Evolutionary conservation across 2,888 invertebrate species (phyloP), one percentile per base, ranked within the genome.

Genomic region (Baronia brevicornis): DNA sequence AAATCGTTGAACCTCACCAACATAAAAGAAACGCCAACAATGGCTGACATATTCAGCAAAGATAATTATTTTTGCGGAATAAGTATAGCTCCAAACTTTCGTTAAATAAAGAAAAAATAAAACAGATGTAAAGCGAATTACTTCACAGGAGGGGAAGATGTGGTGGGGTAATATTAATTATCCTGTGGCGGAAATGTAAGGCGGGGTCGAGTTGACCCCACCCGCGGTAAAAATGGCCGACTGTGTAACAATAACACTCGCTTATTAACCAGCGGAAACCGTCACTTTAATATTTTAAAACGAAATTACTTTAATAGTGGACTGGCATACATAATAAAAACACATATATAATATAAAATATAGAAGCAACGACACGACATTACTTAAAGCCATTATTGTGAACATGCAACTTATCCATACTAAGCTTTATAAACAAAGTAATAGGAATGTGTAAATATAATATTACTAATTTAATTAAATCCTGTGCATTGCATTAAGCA

Each of bases 101-200:
- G 28, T 24, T 13, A 38, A 43, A 41, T 36, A 47, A 44, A 47
- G 46, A 48, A 39, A 38, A 20, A 45, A 33, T 29, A 41, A 47
- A 52, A 58, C 57, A 56, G 47, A 54, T 43, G 42, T 60, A 64
- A 42, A 53, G 55, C 61, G 63, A 65, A 71, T 60, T 66, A 64
- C 61, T 64, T 59, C 64, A 60, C 54, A 60, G 62, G 53, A 67
- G 65, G 75, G 74, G 74, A 68, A 68, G 57, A 50, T 52, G 59
- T 71, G 64, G 80, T 75, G 75, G 80, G 79, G 79, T 71, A 70
- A 71, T 71, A 77, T 75, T 82, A 82, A 84, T 80, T 82, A 79
- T 79, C 64, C 72, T 49, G 59, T 61, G 41, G 67, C 79, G 82
- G 82, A 80, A 80, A 72, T 57, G 66, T 63, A 47, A 80, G 84